Evolutionary conservation across 92 coral and sea anemone genomes (phyloP).

Genomic region (Ricordea florida): DNA sequence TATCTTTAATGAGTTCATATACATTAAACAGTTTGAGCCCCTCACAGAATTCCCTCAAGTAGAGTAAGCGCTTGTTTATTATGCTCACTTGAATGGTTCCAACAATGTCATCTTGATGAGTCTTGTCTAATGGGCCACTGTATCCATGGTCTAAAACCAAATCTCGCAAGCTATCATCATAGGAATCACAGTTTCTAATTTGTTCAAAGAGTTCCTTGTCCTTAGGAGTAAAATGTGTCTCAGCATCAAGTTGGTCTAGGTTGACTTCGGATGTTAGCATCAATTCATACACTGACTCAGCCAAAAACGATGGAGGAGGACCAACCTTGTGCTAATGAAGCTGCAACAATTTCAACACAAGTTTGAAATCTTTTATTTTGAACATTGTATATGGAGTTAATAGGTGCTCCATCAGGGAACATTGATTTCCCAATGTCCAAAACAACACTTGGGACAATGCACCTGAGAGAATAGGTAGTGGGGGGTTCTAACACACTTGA

Average conservation of each 20-base stretch:
- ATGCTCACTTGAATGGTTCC: slow-evolving; percentile 47
- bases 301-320: no score
- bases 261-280: slow-evolving; percentile 25
- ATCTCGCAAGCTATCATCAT: slow-evolving; percentile 21
- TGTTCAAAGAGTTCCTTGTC: slow-evolving; percentile 15
- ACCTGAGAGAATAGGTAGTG: no score
- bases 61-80: slow-evolving; percentile 31
- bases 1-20: slow-evolving; percentile 14
- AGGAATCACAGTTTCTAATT: neutral
- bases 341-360: no score
- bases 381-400: no score
- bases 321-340: no score
- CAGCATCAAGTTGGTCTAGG: slow-evolving; percentile 20
- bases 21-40: slow-evolving; percentile 30
- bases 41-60: slow-evolving; percentile 34
- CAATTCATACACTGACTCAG: no score
- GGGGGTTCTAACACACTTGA: no score
- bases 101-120: slow-evolving; percentile 38
- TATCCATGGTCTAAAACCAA: slow-evolving; percentile 25
- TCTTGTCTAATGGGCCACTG: slow-evolving; percentile 38
- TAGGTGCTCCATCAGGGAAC: no score
- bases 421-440: no score
- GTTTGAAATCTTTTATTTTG: no score
- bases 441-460: no score
- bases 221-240: slow-evolving; percentile 28